Conservation (phyloP, 2,797 vertebrate species). For the Poeciliopsis turneri region DNA sequence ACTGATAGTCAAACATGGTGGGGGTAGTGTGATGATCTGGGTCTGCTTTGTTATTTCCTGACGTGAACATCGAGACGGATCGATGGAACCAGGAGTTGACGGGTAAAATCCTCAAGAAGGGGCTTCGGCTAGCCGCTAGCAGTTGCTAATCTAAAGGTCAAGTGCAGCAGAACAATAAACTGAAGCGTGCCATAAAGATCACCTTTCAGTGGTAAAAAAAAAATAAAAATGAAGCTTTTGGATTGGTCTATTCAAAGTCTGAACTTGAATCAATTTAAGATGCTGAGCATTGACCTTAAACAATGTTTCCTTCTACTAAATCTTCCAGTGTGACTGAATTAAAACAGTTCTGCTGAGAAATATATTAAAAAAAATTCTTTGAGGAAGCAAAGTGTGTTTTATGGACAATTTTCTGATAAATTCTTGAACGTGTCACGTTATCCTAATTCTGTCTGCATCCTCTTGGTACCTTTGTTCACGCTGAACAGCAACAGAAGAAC, state of each 20-base stretch:
- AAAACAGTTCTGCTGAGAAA: neutral
- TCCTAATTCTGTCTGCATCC: neutral
- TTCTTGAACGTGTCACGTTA: neutral
- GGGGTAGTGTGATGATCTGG: neutral
- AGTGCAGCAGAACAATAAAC: neutral
- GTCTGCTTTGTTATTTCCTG: neutral
- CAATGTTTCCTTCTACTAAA: neutral
- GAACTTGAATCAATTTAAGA: neutral
- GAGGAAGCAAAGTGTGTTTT: neutral
- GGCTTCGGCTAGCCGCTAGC: neutral
- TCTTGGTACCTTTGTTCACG: neutral
- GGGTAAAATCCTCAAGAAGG: neutral
- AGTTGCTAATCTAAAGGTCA: neutral
- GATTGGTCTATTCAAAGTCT: no score
- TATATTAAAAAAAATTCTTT: neutral
- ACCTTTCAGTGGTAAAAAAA: neutral
- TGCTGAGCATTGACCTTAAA: neutral
- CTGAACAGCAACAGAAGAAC: neutral
- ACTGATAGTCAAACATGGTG: neutral
- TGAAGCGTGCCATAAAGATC: neutral
- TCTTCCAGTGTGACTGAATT: neutral
- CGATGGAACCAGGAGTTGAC: neutral
- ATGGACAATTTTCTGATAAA: neutral
- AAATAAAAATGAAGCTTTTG: no score
- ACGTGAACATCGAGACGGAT: neutral